These are phyloP conservation scores for Automeris io DNA, from an alignment of 2,888 invertebrate genomes.

Conservation along the genomic window DNA sequence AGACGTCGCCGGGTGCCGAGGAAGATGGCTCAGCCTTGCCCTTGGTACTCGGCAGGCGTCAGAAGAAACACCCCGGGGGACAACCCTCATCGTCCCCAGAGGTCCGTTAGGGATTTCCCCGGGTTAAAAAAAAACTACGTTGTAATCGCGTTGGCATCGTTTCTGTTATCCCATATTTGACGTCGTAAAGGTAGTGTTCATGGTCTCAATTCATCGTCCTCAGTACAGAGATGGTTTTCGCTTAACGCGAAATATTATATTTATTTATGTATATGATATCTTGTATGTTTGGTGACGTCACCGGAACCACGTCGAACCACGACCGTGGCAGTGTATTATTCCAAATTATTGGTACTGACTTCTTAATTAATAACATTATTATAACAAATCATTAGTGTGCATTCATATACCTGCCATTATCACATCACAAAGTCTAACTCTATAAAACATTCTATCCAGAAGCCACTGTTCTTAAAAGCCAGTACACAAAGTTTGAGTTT, in stretches of 20 bases:
- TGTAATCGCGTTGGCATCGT: background rate
- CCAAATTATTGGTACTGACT: conserved; percentile 41
- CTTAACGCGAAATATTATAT: conserved; percentile 13
- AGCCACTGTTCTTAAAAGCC: conserved; percentile 20
- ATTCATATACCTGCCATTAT: conserved; percentile 32
- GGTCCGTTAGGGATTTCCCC: no score
- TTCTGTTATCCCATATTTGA: background rate
- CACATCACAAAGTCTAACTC: conserved; percentile 21
- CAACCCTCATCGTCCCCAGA: no score
- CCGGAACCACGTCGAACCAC: conserved; percentile 38
- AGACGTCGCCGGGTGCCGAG: no score
- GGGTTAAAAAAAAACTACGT: no score
- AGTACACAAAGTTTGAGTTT: no score
- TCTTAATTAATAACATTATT: conserved; percentile 28
- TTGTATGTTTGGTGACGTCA: conserved; percentile 23
- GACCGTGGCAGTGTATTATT: conserved; percentile 46
- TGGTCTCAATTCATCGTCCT: conserved; percentile 16
- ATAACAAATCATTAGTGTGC: conserved; percentile 39
- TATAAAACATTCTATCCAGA: conserved; percentile 22
- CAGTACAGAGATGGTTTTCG: conserved; percentile 1
- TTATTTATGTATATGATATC: conserved; percentile 15
- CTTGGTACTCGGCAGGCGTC: no score
- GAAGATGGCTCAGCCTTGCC: no score
- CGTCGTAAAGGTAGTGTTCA: conserved; percentile 9
- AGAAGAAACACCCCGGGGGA: no score